These are phyloP conservation scores for Gopherus flavomarginatus DNA, from an alignment of 2,113 vertebrate species.

Conservation along the genomic window DNA sequence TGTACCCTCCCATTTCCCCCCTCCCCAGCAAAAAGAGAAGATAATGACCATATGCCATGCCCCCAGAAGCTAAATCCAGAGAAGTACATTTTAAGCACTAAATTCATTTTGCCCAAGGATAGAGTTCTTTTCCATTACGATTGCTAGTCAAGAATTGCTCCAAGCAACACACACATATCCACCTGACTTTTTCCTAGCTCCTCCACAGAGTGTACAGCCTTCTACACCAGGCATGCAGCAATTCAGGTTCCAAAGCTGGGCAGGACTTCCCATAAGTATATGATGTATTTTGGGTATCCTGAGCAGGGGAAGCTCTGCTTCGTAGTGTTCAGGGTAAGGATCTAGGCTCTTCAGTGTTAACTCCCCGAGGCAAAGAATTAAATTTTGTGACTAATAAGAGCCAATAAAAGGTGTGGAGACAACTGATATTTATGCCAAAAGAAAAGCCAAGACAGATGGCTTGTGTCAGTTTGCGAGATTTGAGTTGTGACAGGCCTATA, in stretches of 20 bases:
- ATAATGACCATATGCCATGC: rapidly evolving
- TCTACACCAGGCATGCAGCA: not conserved
- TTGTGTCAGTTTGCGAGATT: not conserved
- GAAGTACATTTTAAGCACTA: not conserved
- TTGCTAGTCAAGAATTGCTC: not conserved
- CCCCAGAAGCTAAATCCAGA: not conserved
- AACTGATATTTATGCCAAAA: not conserved
- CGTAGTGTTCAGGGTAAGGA: not conserved
- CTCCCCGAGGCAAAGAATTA: not conserved
- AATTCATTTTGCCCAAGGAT: not conserved
- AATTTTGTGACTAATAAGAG: not conserved
- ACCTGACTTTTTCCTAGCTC: not conserved
- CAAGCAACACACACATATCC: not conserved
- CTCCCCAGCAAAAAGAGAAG: not conserved
- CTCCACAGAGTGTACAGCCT: not conserved
- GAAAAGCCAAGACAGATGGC: not conserved
- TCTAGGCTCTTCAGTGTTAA: not conserved
- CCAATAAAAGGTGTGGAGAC: not conserved
- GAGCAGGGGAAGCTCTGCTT: not conserved
- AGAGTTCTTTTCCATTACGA: not conserved
- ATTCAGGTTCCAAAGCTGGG: not conserved
- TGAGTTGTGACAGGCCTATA: not conserved
- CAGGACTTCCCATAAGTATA: not conserved
- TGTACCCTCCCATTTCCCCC: not conserved
- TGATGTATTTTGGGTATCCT: not conserved